phyloP scores from a whole-genome alignment of 2,113 vertebrate genomes.

The Pelvicachromis taeniatus region DNA sequence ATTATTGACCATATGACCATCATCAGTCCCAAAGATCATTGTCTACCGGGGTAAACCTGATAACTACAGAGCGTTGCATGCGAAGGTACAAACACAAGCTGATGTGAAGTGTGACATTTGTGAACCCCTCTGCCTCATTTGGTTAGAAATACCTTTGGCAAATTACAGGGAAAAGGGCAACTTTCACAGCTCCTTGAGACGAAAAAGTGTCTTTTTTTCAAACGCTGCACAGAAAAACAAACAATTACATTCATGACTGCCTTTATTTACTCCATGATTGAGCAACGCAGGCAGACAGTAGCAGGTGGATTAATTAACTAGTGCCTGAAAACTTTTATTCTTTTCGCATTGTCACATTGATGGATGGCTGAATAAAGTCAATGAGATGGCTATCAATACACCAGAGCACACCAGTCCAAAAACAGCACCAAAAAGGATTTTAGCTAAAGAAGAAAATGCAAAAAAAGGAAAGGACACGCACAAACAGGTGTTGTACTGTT shows the following conservation, averaged over 20 bases:
- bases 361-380: constrained; percentile 81
- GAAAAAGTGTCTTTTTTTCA: constrained; percentile 75
- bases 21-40: background rate
- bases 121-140: constrained; percentile 56
- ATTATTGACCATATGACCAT: background rate
- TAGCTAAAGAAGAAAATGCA: background rate
- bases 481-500: constrained; percentile 14
- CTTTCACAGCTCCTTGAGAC: constrained; percentile 61
- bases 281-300: constrained; percentile 83
- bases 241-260: constrained; percentile 90
- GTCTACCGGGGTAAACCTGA: background rate
- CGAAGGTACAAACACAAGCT: background rate
- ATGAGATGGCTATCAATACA: constrained; percentile 74
- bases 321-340: constrained; percentile 82
- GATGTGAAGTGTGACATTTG: constrained; percentile 47
- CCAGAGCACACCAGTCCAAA: constrained; percentile 40
- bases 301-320: constrained; percentile 91
- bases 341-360: constrained; percentile 83
- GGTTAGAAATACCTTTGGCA: constrained; percentile 43
- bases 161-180: constrained; percentile 63
- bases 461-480: background rate
- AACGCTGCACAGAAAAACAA: constrained; percentile 77
- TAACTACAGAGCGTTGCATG: background rate
- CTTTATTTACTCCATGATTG: constrained; percentile 90
- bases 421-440: background rate